Evolutionary conservation across 2,113 vertebrate genomes (phyloP).

Genomic region (Dunckerocampus dactyliophorus): DNA sequence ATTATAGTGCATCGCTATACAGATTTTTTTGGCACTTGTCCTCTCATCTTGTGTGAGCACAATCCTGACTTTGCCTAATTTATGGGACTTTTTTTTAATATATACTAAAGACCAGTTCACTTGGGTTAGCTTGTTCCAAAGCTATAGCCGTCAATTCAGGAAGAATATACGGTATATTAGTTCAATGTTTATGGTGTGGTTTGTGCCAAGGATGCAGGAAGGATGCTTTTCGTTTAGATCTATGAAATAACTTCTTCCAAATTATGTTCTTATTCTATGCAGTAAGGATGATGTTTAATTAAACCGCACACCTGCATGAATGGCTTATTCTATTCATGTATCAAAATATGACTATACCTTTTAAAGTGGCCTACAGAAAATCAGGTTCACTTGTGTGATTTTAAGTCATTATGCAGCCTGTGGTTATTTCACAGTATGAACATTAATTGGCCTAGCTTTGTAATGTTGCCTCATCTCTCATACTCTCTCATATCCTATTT

Average conservation of each 20-base stretch:
- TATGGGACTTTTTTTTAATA: not conserved
- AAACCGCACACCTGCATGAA: too few species aligned
- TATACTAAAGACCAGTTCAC: not conserved
- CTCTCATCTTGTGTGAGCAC: constrained; percentile 18
- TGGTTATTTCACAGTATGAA: constrained; percentile 14
- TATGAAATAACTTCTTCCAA: too few species aligned
- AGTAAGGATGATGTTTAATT: too few species aligned
- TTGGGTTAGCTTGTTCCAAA: not conserved
- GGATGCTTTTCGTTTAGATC: not conserved
- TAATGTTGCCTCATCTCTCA: constrained; percentile 36
- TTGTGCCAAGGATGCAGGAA: not conserved
- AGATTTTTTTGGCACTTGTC: constrained; percentile 20
- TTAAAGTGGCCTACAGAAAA: too few species aligned
- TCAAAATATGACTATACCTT: too few species aligned
- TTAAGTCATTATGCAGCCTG: constrained; percentile 23
- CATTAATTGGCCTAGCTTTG: constrained; percentile 32
- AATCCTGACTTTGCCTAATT: not conserved
- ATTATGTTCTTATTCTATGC: too few species aligned
- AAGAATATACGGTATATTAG: too few species aligned
- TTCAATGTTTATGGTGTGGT: not conserved
- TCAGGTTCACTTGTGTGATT: constrained; percentile 5
- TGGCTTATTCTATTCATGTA: too few species aligned
- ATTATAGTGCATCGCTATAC: constrained; percentile 44
- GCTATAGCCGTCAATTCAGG: not conserved
- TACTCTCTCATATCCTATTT: constrained; percentile 22